Percentiles rank a stretch among this genome's conserved stretches.
These are phyloP conservation scores for Trachelus tabidus DNA, from an alignment of 2,888 invertebrate species.

Conservation along the genomic window DNA sequence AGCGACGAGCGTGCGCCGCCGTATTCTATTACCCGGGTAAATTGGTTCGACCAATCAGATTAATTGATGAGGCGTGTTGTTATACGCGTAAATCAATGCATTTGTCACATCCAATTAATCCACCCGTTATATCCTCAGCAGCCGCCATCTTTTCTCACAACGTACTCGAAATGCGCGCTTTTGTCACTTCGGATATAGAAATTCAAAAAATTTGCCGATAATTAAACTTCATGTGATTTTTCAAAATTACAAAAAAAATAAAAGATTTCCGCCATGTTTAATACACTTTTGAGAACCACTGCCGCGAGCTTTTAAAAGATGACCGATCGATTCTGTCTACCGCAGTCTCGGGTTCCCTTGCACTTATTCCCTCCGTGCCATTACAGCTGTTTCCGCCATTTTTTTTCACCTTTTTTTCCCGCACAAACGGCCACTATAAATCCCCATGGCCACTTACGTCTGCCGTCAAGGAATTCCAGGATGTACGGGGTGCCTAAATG, in stretches of 20 bases:
- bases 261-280: neutral
- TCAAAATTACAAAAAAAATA: neutral
- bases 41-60: constrained; percentile 45
- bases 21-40: constrained; percentile 21
- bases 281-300: constrained; percentile 16
- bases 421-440: neutral
- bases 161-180: neutral
- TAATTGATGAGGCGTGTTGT: constrained; percentile 19
- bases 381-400: neutral
- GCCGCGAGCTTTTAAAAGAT: constrained; percentile 19
- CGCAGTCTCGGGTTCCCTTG: constrained; percentile 10
- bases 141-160: neutral
- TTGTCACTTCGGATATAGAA: neutral
- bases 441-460: neutral
- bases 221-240: neutral
- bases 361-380: neutral
- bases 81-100: constrained; percentile 32
- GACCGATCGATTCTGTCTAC: constrained; percentile 28
- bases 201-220: neutral
- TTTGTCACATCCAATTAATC: constrained; percentile 10
- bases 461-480: neutral
- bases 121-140: neutral
- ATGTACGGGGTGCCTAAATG: neutral
- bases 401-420: neutral
- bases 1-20: neutral